phyloP scores from a whole-genome alignment of 2,113 vertebrate genomes.

The Orthochromis indermauri region DNA sequence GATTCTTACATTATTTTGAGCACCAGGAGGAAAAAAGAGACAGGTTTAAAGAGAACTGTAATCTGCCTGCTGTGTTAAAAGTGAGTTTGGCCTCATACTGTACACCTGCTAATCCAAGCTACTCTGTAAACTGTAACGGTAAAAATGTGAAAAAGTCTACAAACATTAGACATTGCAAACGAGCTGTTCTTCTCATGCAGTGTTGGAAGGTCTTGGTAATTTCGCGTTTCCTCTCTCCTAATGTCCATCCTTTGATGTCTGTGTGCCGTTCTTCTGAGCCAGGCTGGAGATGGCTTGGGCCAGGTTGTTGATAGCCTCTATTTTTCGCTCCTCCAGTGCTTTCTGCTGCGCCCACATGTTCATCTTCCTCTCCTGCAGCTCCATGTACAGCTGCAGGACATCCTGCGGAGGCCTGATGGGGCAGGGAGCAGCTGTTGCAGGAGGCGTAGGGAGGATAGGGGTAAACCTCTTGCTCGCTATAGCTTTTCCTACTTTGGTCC shows the following conservation, averaged over 20 bases:
- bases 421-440: neutral
- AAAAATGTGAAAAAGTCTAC: neutral
- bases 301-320: slow-evolving; percentile 73
- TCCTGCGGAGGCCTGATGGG: slow-evolving; percentile 61
- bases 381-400: slow-evolving; percentile 73
- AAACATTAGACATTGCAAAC: neutral
- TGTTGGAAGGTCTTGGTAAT: neutral
- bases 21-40: neutral
- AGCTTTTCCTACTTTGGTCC: slow-evolving; percentile 53
- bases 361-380: slow-evolving; percentile 75
- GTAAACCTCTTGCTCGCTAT: slow-evolving; percentile 65
- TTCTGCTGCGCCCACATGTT: slow-evolving; percentile 77
- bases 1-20: neutral
- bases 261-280: slow-evolving; percentile 47
- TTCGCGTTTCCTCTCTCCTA: neutral
- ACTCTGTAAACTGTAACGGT: neutral
- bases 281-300: slow-evolving; percentile 71
- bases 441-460: slow-evolving; percentile 67
- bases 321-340: slow-evolving; percentile 72
- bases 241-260: slow-evolving; percentile 30
- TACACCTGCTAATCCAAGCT: neutral
- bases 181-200: neutral
- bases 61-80: neutral
- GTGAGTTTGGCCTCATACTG: neutral
- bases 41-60: neutral